Conservation (phyloP, 2,113 vertebrate genomes). For the Sapayoa aenigma region DNA sequence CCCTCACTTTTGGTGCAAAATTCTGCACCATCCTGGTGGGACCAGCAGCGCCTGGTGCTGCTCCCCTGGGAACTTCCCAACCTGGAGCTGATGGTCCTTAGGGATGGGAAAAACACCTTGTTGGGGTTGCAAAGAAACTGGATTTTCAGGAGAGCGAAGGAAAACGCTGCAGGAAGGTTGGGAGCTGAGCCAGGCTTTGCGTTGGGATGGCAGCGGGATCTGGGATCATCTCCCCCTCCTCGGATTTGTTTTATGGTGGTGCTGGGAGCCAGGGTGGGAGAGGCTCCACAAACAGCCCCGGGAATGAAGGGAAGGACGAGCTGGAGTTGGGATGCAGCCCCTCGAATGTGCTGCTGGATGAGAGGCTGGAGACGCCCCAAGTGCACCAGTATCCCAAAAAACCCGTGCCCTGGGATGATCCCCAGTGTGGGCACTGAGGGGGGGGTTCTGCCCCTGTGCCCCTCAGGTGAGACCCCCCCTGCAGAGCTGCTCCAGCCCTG, state of each 20-base stretch:
- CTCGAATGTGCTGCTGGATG: not conserved
- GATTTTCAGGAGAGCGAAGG: rapidly evolving
- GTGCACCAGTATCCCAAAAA: not conserved
- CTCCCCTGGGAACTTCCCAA: not conserved
- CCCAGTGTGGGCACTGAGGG: no score
- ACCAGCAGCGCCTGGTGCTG: rapidly evolving
- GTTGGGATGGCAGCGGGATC: not conserved
- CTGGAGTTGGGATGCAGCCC: not conserved
- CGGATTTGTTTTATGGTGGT: rapidly evolving
- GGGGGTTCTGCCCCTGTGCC: not conserved
- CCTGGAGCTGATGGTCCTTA: not conserved
- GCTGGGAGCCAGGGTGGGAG: not conserved
- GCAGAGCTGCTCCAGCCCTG: no score
- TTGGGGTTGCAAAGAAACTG: not conserved
- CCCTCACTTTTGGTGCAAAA: not conserved
- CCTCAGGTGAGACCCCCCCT: not conserved
- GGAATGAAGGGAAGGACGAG: not conserved
- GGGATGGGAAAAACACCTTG: not conserved
- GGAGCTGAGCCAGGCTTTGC: not conserved
- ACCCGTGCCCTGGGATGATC: not conserved
- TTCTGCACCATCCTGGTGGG: rapidly evolving
- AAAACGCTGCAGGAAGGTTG: rapidly evolving
- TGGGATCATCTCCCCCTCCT: not conserved
- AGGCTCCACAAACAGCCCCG: not conserved
- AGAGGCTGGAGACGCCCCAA: not conserved